Percentiles rank a stretch among this genome's conserved stretches.
These are phyloP conservation scores for Pseudochaenichthys georgianus DNA, from an alignment of 2,797 vertebrate species.

Conservation along the genomic window DNA sequence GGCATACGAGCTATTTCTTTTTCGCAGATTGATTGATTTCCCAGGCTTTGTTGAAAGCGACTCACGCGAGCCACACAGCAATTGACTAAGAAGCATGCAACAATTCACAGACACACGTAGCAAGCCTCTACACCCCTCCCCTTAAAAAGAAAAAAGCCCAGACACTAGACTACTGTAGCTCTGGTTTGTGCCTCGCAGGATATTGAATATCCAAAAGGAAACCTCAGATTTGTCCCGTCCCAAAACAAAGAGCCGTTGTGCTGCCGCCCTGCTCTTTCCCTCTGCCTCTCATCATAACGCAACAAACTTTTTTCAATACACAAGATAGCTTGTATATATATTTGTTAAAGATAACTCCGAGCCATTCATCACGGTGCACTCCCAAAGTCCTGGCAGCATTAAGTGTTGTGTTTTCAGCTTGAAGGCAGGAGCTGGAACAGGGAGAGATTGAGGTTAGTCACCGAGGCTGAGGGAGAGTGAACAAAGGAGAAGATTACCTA, in stretches of 20 bases:
- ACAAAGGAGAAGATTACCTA: conserved; percentile 90
- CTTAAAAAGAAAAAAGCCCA: conserved; percentile 37
- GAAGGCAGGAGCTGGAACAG: conserved; percentile 64
- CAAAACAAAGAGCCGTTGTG: conserved; percentile 81
- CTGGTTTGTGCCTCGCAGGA: conserved; percentile 78
- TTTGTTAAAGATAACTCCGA: conserved; percentile 50
- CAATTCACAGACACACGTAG: conserved; percentile 73
- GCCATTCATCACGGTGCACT: conserved; percentile 54
- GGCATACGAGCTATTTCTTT: conserved; percentile 72
- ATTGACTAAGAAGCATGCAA: conserved; percentile 74
- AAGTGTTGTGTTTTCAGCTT: conserved; percentile 65
- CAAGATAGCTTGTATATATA: conserved; percentile 41
- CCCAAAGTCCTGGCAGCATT: conserved; percentile 52
- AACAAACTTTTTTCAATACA: conserved; percentile 50
- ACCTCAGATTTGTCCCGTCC: conserved; percentile 81
- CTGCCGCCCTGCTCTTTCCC: conserved; percentile 30
- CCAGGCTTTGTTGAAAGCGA: conserved; percentile 76
- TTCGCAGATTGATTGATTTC: conserved; percentile 80
- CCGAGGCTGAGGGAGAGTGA: conserved; percentile 77
- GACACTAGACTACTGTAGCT: conserved; percentile 80
- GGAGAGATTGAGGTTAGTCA: conserved; percentile 79
- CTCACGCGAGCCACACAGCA: conserved; percentile 70
- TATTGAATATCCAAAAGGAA: conserved; percentile 86
- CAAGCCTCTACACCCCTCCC: conserved; percentile 33
- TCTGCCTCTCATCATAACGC: conserved; percentile 55